Evolutionary conservation across 64 coral and sea anemone species (phyloP).

Genomic region (Actinia tenebrosa): DNA sequence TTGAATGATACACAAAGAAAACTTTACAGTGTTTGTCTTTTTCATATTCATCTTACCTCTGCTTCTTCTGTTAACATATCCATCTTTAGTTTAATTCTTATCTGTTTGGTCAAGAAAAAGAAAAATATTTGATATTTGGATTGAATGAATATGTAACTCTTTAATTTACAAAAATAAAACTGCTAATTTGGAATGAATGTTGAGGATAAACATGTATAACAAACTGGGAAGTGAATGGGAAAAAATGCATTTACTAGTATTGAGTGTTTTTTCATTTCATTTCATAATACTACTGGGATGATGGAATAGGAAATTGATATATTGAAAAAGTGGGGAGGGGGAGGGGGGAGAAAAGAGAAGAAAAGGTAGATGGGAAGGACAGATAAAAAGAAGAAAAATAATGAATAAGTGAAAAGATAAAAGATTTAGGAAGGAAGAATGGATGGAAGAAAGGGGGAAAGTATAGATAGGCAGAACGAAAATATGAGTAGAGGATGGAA

Average conservation of each 20-base stretch:
- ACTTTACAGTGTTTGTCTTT: too few species aligned
- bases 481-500: too few species aligned
- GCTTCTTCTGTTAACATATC: too few species aligned
- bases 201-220: neutral
- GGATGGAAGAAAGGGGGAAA: too few species aligned
- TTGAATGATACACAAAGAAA: too few species aligned
- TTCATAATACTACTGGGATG: neutral
- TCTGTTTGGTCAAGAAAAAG: too few species aligned
- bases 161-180: too few species aligned
- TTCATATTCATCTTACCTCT: too few species aligned
- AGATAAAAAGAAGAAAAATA: neutral
- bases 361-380: neutral
- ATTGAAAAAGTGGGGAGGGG: neutral
- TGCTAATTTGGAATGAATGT: neutral
- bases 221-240: neutral
- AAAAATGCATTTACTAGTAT: neutral
- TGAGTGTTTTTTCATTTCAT: neutral
- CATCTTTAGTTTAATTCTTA: too few species aligned
- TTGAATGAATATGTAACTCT: too few species aligned
- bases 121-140: too few species aligned
- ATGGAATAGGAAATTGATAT: neutral
- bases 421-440: neutral
- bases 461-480: too few species aligned
- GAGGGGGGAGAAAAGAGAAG: neutral
- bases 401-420: neutral